Evolutionary conservation across 37 sponge, comb jelly and placozoan genomes (phyloP).

Genomic region (Trichoplax adhaerens): DNA sequence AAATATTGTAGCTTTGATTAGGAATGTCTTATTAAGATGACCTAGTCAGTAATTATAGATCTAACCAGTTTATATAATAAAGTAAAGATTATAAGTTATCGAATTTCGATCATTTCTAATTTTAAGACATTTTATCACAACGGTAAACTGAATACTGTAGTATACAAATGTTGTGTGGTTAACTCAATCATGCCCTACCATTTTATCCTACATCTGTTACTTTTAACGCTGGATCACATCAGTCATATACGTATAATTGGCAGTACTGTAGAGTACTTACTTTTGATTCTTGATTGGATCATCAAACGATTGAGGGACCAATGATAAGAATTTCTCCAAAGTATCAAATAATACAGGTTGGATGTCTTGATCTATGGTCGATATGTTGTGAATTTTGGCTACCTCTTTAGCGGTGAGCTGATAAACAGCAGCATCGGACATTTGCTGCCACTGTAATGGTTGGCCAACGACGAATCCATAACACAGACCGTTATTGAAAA

Average conservation of each 20-base stretch:
- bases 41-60: no score
- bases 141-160: no score
- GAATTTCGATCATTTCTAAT: no score
- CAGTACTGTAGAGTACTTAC: slow-evolving; percentile 1
- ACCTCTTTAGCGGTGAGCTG: slow-evolving; percentile 23
- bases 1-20: no score
- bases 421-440: slow-evolving; percentile 20
- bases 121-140: no score
- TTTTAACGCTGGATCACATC: no score
- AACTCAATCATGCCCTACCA: no score
- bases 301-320: slow-evolving; percentile 11
- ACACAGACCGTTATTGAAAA: slow-evolving; percentile 49
- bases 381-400: slow-evolving; percentile 40
- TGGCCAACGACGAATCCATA: slow-evolving; percentile 42
- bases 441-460: slow-evolving; percentile 16
- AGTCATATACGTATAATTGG: background rate
- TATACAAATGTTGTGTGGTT: no score
- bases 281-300: slow-evolving; percentile 12
- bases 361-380: background rate
- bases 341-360: slow-evolving; percentile 1
- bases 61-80: no score
- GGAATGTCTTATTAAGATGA: no score
- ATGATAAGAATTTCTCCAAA: slow-evolving; percentile 2
- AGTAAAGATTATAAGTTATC: no score
- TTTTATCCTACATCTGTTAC: no score